Evolutionary conservation across 2,888 invertebrate species (phyloP).

Genomic region (Noctuana brunneofusca): DNA sequence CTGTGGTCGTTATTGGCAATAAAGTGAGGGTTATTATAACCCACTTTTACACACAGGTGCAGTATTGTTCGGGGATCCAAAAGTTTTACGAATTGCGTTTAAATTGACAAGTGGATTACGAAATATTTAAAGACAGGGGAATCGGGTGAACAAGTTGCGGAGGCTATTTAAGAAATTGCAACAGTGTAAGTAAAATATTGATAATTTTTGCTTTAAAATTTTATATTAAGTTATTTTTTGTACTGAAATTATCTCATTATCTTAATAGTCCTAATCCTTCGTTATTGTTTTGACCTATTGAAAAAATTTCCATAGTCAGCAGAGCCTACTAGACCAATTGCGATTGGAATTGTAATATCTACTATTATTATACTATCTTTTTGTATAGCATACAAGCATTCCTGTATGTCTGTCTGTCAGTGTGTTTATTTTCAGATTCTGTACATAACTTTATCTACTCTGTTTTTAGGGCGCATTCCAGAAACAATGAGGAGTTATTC

Average conservation of each 20-base stretch:
- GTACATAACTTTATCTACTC: not conserved
- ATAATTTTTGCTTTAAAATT: not conserved
- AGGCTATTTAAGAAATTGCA: not conserved
- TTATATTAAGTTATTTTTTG: too few species aligned
- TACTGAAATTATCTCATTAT: too few species aligned
- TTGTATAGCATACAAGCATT: not conserved
- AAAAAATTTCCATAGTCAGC: not conserved
- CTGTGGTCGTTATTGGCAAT: conserved; percentile 37
- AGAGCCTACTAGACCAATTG: not conserved
- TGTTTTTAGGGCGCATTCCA: conserved; percentile 7
- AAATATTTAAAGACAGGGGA: conserved; percentile 23
- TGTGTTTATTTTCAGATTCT: not conserved
- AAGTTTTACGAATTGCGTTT: conserved; percentile 11
- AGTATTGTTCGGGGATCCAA: conserved; percentile 23
- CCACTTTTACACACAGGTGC: conserved; percentile 36
- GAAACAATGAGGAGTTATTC: conserved; percentile 36
- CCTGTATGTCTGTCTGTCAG: too few species aligned
- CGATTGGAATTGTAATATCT: not conserved
- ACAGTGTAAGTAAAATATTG: not conserved
- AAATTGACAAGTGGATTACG: conserved; percentile 20
- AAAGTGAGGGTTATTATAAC: conserved; percentile 33
- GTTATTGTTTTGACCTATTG: not conserved
- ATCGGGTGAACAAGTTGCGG: conserved; percentile 5
- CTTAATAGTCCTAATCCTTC: too few species aligned
- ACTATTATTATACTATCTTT: not conserved